Percentiles rank a stretch among this genome's conserved stretches.
phyloP scores from a whole-genome alignment of 2,888 invertebrate genomes.

The Microctonus aethiopoides region DNA sequence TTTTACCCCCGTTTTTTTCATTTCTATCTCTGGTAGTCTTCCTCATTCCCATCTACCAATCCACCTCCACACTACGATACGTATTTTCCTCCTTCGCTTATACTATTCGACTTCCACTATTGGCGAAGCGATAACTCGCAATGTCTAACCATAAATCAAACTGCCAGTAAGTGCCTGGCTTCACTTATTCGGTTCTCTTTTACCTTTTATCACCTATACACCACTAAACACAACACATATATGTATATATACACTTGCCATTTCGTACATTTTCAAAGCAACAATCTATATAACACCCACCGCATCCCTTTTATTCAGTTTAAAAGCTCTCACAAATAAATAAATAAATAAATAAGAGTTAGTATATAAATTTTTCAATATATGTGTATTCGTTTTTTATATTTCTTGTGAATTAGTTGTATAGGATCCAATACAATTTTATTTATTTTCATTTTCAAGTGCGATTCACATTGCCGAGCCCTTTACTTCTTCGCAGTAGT shows the following conservation, averaged over 20 bases:
- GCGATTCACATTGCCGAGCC: conserved; percentile 12
- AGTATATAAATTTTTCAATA: not conserved
- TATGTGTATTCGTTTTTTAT: not conserved
- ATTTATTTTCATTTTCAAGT: conserved; percentile 29
- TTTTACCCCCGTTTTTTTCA: too few species aligned
- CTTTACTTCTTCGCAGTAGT: not conserved
- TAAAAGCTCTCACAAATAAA: not conserved
- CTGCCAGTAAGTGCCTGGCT: conserved; percentile 52
- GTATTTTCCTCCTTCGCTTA: conserved; percentile 50
- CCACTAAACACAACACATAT: conserved; percentile 18
- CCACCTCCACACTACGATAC: conserved; percentile 1
- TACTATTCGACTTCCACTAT: conserved; percentile 49
- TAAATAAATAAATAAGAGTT: not conserved
- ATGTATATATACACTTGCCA: conserved; percentile 56
- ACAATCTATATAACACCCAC: conserved; percentile 65
- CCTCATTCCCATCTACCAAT: conserved; percentile 34
- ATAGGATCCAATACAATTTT: conserved; percentile 7
- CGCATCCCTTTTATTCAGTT: conserved; percentile 23
- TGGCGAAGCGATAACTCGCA: conserved; percentile 66
- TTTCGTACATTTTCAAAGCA: conserved; percentile 67
- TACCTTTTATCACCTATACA: conserved; percentile 31
- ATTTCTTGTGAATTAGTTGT: conserved; percentile 35
- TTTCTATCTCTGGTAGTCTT: conserved; percentile 19
- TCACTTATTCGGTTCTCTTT: conserved; percentile 48
- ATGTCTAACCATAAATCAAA: conserved; percentile 64